These are phyloP conservation scores for Papilio protenor DNA, from an alignment of 2,888 invertebrate genomes.

Conservation along the genomic window DNA sequence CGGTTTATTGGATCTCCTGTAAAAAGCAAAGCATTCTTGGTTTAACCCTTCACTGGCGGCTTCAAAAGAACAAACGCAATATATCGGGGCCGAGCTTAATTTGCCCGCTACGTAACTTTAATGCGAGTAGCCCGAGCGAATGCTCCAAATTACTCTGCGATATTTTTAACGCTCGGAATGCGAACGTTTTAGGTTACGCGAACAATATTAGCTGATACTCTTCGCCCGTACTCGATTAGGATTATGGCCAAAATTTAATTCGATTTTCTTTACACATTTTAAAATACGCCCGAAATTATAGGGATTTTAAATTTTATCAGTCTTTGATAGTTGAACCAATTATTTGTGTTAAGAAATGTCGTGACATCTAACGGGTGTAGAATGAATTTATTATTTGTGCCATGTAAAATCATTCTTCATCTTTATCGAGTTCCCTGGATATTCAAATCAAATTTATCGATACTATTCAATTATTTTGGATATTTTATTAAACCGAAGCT, in stretches of 20 bases:
- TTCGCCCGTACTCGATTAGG: conserved; percentile 48
- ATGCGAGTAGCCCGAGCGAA: conserved; percentile 77
- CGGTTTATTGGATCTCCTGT: conserved; percentile 75
- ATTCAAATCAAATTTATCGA: neutral
- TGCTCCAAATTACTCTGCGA: conserved; percentile 81
- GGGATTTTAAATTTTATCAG: neutral
- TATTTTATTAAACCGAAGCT: neutral
- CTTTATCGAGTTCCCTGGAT: neutral
- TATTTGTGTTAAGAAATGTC: neutral
- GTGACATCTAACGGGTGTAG: too few species aligned
- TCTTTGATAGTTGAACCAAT: neutral
- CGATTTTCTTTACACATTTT: neutral
- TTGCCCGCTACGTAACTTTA: conserved; percentile 79
- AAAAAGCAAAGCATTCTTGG: conserved; percentile 85
- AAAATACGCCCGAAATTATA: neutral
- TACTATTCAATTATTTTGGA: neutral
- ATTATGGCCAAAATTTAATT: conserved; percentile 28
- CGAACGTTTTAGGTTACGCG: conserved; percentile 77
- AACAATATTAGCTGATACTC: conserved; percentile 74
- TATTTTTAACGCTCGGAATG: conserved; percentile 83
- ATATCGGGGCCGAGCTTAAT: conserved; percentile 82
- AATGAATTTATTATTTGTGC: too few species aligned
- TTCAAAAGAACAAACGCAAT: conserved; percentile 85
- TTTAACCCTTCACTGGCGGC: conserved; percentile 82
- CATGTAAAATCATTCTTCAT: too few species aligned